Percentiles rank a stretch among this genome's conserved stretches.
Evolutionary conservation across 2,888 invertebrate species (phyloP).

Genomic region (Halocaridina rubra): DNA sequence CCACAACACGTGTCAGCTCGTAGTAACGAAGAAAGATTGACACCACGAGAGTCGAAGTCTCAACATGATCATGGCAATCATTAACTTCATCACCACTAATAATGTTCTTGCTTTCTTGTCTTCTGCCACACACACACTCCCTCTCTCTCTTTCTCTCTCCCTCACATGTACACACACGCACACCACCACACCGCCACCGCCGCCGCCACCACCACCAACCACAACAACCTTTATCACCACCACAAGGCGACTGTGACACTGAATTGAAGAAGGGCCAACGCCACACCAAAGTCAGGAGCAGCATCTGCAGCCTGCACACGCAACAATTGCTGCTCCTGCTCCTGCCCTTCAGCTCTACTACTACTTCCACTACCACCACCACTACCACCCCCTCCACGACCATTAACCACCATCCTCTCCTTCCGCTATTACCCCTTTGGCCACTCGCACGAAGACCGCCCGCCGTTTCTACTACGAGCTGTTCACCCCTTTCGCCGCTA

Average conservation of each 20-base stretch:
- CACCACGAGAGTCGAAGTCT: conserved; percentile 45
- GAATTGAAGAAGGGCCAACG: conserved; percentile 55
- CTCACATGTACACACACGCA: not conserved
- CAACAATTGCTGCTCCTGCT: conserved; percentile 34
- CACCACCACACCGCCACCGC: not conserved
- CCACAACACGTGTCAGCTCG: not conserved
- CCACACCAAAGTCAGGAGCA: conserved; percentile 26
- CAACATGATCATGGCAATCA: conserved; percentile 32
- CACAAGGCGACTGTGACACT: conserved; percentile 57
- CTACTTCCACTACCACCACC: not conserved
- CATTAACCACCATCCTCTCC: conserved; percentile 23
- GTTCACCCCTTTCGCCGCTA: conserved; percentile 24
- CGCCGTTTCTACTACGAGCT: conserved; percentile 35
- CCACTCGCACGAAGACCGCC: conserved; percentile 34
- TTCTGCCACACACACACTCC: not conserved
- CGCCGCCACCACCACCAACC: conserved; percentile 2
- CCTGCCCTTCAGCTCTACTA: not conserved
- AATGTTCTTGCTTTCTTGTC: not conserved
- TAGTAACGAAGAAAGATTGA: conserved; percentile 32
- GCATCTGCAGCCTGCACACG: conserved; percentile 54
- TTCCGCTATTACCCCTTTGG: conserved; percentile 25
- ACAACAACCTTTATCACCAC: conserved; percentile 52
- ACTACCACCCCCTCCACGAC: not conserved
- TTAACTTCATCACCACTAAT: not conserved
- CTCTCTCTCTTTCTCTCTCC: not conserved